Conservation (phyloP, 2,113 vertebrate genomes). For the Thunnus maccoyii region DNA sequence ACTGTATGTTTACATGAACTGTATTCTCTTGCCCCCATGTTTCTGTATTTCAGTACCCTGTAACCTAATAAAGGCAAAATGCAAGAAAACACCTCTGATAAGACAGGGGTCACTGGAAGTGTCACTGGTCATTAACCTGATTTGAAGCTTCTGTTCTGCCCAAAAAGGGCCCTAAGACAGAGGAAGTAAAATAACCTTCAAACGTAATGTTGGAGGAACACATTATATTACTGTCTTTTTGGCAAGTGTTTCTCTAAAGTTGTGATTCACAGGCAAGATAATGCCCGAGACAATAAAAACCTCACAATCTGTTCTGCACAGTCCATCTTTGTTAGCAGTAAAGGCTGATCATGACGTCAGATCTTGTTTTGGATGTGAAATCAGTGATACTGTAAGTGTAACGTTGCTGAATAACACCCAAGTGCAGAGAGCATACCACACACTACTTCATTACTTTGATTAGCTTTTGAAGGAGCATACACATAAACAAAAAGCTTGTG, state of each 20-base stretch:
- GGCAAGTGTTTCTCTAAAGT: constrained; percentile 6
- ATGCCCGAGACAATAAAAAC: constrained; percentile 24
- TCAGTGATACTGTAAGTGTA: background rate
- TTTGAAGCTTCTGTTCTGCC: background rate
- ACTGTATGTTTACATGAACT: background rate
- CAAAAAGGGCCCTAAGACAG: background rate
- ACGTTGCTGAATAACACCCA: background rate
- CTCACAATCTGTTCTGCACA: constrained; percentile 22
- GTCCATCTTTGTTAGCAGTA: constrained; percentile 29
- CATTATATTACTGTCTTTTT: background rate
- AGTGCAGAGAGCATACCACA: constrained; percentile 1
- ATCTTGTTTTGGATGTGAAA: constrained; percentile 16
- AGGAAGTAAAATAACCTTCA: background rate
- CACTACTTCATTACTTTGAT: background rate
- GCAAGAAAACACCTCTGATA: background rate
- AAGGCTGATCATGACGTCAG: constrained; percentile 10
- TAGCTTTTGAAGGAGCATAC: background rate
- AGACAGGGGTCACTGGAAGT: background rate
- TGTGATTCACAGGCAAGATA: constrained; percentile 30
- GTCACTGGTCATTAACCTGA: background rate
- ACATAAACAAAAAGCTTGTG: background rate
- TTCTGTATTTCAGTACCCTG: background rate
- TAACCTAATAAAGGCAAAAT: constrained; percentile 2
- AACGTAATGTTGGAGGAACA: constrained; percentile 3
- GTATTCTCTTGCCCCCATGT: background rate